phyloP scores from a whole-genome alignment of 1,140 invertebrate genomes.

The Magallana gigas region DNA sequence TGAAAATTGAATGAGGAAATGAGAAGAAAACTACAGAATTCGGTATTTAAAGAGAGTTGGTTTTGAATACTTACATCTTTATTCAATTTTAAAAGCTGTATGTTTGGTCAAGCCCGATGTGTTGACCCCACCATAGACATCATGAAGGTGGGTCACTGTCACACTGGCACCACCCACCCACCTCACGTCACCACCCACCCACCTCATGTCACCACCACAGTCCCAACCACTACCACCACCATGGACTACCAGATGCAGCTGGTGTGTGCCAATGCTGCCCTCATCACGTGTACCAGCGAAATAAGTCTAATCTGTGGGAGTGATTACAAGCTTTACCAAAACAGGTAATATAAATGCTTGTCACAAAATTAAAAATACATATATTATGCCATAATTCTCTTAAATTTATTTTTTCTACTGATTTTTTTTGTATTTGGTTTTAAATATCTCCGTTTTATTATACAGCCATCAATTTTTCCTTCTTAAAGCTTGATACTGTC shows the following conservation, averaged over 20 bases:
- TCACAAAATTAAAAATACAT: too few relatives aligned
- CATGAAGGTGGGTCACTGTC: background rate
- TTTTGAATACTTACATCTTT: too few relatives aligned
- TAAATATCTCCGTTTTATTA: too few relatives aligned
- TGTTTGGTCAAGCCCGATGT: conserved; percentile 21
- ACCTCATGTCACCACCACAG: background rate
- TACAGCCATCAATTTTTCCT: too few relatives aligned
- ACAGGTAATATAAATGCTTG: background rate
- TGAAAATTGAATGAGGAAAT: too few relatives aligned
- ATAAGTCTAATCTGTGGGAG: background rate
- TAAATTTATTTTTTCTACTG: too few relatives aligned
- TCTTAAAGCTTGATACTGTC: too few relatives aligned
- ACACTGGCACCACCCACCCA: background rate
- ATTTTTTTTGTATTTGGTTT: too few relatives aligned
- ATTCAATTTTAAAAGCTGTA: background rate
- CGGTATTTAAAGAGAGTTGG: too few relatives aligned
- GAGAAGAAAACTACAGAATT: too few relatives aligned
- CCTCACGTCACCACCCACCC: background rate
- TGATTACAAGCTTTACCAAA: conserved; percentile 14
- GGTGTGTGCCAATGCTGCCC: background rate
- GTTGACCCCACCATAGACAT: background rate
- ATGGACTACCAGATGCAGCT: conserved; percentile 1
- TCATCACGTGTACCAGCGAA: conserved; percentile 2
- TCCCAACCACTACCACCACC: background rate
- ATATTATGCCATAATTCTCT: too few relatives aligned